Base-by-base conservation (phyloP, 2,797 vertebrate genomes). In the Oreochromis grahami region DNA sequence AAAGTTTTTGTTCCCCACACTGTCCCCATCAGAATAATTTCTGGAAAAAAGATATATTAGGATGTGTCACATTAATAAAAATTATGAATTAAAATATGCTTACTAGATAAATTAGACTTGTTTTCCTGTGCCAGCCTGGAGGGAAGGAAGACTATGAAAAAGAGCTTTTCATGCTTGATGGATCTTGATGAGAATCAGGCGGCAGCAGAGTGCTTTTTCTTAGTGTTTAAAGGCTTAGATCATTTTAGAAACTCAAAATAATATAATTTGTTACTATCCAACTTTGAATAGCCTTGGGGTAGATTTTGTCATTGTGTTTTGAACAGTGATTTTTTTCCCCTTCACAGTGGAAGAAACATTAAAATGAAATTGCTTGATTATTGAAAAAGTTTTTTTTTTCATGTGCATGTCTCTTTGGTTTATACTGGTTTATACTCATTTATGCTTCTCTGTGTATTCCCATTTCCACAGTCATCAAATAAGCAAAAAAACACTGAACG, bases 181-280 rank as follows among this genome's bases (percentile, higher is more conserved):
- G 63, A 9, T 88, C 81, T 88, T 85, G 84, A 84, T 79, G 53
- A 85, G 29, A 81, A 83, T 55, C 56, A 72, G 77, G 52, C 45
- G 19, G 68, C 29, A 82, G 56, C 55, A 34, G n/a, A 72, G 24
- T 2, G 24, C 8, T 77, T 65, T 78, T 74, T 36, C 55, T 79
- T 36, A 21, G 3, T 82, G 43, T 87, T 86, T 80, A 76, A 84
- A 80, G 50, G 38, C 38, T 82, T 38, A 21, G 9, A 38, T 84
- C 79, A 80, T 52, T 76, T 87, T 82, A 70, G 14, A 81, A 76
- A 56, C 43, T 80, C 26, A 50, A 68, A 88, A 80, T 79, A 88
- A 80, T 58, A 10, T 24, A 6, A 86, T 63, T 43, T 80, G 38
- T 38, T 45, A 78, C 51, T 58, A 70, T 80, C 38, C 24, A 77